Conservation (phyloP, 2,113 vertebrate species). For the Camelus dromedarius region DNA sequence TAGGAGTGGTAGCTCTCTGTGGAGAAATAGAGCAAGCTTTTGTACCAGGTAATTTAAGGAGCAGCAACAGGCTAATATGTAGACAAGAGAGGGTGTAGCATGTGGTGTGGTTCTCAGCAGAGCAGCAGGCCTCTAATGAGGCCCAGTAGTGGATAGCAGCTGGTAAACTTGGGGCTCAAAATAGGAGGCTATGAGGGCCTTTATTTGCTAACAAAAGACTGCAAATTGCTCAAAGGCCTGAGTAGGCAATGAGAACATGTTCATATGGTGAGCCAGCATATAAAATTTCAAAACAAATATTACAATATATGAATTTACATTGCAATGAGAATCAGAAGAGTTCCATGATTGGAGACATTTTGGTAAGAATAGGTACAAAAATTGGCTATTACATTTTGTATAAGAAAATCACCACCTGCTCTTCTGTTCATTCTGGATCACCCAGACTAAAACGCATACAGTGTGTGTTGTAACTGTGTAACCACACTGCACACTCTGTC, state of each 20-base stretch:
- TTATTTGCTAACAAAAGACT: conserved; percentile 99
- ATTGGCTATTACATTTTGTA: conserved; percentile 68
- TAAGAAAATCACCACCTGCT: conserved; percentile 79
- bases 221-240: conserved; percentile 98
- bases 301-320: conserved; percentile 84
- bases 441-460: not conserved
- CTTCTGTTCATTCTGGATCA: conserved; percentile 57
- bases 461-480: conserved; percentile 34
- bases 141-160: conserved; percentile 98
- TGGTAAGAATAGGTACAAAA: conserved; percentile 72
- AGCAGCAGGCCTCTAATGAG: conserved; percentile 98
- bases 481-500: not conserved
- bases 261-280: conserved; percentile 95
- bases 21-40: conserved; percentile 90
- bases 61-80: conserved; percentile 92
- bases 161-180: conserved; percentile 98
- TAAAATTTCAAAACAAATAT: conserved; percentile 89
- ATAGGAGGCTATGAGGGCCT: conserved; percentile 94
- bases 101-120: conserved; percentile 99
- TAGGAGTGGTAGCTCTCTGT: conserved; percentile 87
- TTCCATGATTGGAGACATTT: conserved; percentile 75
- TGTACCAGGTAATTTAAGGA: conserved; percentile 93
- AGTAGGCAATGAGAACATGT: conserved; percentile 98
- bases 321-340: conserved; percentile 67
- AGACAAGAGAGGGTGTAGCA: conserved; percentile 92